Percentiles rank a stretch among this genome's conserved stretches.
Evolutionary conservation across 2,113 vertebrate species (phyloP).

Genomic region (Potamarius usumacintae): DNA sequence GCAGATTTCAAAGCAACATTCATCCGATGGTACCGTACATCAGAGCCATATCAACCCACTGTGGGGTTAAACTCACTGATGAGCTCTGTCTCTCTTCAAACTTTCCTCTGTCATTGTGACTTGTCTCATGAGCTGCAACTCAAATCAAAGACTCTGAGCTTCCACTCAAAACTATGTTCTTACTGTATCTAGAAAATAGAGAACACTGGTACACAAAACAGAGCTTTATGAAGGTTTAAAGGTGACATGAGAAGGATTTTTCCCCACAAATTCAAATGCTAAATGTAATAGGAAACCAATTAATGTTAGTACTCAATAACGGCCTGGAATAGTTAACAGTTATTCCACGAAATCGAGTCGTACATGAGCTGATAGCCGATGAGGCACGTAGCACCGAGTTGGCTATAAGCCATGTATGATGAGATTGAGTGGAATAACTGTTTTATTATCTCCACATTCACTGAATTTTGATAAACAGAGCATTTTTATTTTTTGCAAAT

Average conservation of each 20-base stretch:
- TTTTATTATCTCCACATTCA: no score
- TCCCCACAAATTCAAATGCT: not conserved
- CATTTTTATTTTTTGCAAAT: no score
- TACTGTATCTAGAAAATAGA: not conserved
- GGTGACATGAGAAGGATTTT: not conserved
- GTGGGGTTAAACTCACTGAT: not conserved
- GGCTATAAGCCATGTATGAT: no score
- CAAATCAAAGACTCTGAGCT: not conserved
- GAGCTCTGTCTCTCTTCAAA: not conserved
- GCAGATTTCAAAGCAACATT: not conserved
- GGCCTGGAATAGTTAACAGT: no score
- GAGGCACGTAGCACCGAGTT: no score
- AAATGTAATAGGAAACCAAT: not conserved
- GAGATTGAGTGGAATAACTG: no score
- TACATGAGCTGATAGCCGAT: no score
- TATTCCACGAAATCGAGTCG: no score
- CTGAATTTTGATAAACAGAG: no score
- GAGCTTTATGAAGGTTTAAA: not conserved
- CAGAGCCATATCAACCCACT: not conserved
- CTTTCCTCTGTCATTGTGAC: not conserved
- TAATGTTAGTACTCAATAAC: not conserved
- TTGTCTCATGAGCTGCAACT: not conserved
- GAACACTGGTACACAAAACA: not conserved
- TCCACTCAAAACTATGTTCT: not conserved
- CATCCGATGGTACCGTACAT: not conserved